These are phyloP conservation scores for Cosmia trapezina DNA, from an alignment of 2,888 invertebrate species.

Conservation along the genomic window DNA sequence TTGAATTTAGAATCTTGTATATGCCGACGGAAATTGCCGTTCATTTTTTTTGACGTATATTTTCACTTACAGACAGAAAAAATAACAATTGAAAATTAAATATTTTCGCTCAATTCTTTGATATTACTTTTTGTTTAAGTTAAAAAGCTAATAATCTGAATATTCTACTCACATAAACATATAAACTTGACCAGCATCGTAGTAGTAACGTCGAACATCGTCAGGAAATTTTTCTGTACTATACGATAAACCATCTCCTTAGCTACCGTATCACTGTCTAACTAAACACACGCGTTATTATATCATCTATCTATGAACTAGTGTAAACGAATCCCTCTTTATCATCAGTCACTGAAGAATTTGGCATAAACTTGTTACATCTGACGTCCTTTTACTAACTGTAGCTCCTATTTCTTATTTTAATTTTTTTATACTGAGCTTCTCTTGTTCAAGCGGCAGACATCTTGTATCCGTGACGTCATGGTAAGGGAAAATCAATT, in stretches of 20 bases:
- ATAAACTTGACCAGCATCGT: conserved; percentile 77
- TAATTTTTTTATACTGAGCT: conserved; percentile 84
- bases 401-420: conserved; percentile 73
- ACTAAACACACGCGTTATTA: conserved; percentile 68
- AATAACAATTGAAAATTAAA: conserved; percentile 41
- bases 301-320: conserved; percentile 69
- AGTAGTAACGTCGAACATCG: conserved; percentile 72
- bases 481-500: conserved; percentile 83
- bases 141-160: conserved; percentile 31
- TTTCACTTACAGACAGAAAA: conserved; percentile 11
- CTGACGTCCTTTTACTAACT: conserved; percentile 75
- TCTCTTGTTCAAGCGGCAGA: conserved; percentile 75
- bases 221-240: conserved; percentile 75
- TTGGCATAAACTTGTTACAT: conserved; percentile 74
- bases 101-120: background rate
- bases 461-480: conserved; percentile 87
- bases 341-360: conserved; percentile 69
- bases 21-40: background rate
- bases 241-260: conserved; percentile 78
- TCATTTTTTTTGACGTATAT: background rate
- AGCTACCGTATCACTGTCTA: conserved; percentile 74
- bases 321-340: conserved; percentile 55
- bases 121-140: background rate
- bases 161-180: conserved; percentile 84
- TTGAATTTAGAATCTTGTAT: conserved; percentile 21